Evolutionary conservation across 2,888 invertebrate species (phyloP).

Genomic region (Cryptocephalus primarius): DNA sequence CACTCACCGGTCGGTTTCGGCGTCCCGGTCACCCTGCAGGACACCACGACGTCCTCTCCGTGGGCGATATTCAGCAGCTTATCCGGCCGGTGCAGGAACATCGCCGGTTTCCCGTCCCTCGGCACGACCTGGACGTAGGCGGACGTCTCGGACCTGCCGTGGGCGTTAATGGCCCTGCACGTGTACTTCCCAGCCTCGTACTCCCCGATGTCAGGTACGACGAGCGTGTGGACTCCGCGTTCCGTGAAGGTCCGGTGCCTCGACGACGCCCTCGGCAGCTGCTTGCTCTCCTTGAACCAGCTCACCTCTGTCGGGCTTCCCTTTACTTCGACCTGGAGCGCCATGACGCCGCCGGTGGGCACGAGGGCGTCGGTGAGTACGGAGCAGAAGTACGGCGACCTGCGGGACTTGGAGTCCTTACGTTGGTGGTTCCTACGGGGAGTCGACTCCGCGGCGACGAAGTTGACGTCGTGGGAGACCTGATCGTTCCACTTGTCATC

Average conservation of each 20-base stretch:
- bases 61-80: conserved; percentile 61
- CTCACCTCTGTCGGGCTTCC: conserved; percentile 62
- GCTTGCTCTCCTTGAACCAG: conserved; percentile 56
- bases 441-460: conserved; percentile 39
- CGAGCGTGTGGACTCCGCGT: conserved; percentile 60
- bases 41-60: conserved; percentile 74
- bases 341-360: conserved; percentile 66
- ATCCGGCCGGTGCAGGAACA: conserved; percentile 69
- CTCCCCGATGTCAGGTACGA: conserved; percentile 60
- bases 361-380: conserved; percentile 62
- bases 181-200: conserved; percentile 67
- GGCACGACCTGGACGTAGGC: conserved; percentile 61
- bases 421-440: conserved; percentile 34
- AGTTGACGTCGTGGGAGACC: conserved; percentile 60
- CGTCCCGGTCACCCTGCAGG: conserved; percentile 71
- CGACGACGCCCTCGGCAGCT: conserved; percentile 46
- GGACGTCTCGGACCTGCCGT: conserved; percentile 54
- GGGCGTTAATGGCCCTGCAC: conserved; percentile 59
- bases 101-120: conserved; percentile 62
- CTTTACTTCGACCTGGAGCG: conserved; percentile 69
- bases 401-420: conserved; percentile 5
- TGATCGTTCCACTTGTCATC: conserved; percentile 63
- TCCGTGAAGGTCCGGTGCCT: conserved; percentile 58
- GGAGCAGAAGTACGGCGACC: conserved; percentile 59
- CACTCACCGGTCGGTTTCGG: conserved; percentile 72